Base-by-base conservation (phyloP, 2,888 invertebrate species). In the Drosophila parthenogenetica region DNA sequence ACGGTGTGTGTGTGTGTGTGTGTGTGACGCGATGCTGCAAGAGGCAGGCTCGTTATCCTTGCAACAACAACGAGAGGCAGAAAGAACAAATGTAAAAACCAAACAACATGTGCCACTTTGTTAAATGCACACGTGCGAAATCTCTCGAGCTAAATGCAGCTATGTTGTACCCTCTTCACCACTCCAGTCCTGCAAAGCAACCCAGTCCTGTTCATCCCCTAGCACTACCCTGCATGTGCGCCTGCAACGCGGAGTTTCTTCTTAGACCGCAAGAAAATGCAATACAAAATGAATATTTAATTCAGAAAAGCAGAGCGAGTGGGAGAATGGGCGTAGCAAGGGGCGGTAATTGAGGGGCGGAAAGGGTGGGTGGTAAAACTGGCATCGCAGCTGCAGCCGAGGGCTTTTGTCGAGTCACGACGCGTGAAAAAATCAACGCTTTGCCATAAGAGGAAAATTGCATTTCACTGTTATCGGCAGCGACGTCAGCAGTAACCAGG, bases 41-140 rank as follows among this genome's bases (percentile, higher is more conserved):
- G 17, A 32, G 49, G 39, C 25, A 22, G 55, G 55, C 74, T 77
- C 77, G 74, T 74, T 77, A 66, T 69, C 68, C 71, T 55, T 66
- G 10, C 59, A 64, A 16, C 29, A 51, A 29, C 19, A 58, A 40
- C 60, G 54, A 16, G 35, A 50, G 37, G 48, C 43, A 48, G 14
- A 45, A 3, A 49, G 37, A 37, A 54, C 54, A 61, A 46, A 64
- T 32, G 45, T 45, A 39, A 46, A 51, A 29, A 22, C 45, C 63
- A 54, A 51, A 39, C 39, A 55, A 67, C 60, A 67, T 73, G 86
- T 70, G 70, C 58, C 77, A 86, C 84, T 83, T 86, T 72, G 87
- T 77, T 87, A 83, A 83, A 79, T 88, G 88, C 83, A 83, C 83
- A 84, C 89, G 89, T 84, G 89, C 83, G 65, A 88, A 84, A 88